Percentiles rank a stretch among this genome's conserved stretches.
These are phyloP conservation scores for Podotricha telesiphe DNA, from an alignment of 2,888 invertebrate genomes.

Conservation along the genomic window DNA sequence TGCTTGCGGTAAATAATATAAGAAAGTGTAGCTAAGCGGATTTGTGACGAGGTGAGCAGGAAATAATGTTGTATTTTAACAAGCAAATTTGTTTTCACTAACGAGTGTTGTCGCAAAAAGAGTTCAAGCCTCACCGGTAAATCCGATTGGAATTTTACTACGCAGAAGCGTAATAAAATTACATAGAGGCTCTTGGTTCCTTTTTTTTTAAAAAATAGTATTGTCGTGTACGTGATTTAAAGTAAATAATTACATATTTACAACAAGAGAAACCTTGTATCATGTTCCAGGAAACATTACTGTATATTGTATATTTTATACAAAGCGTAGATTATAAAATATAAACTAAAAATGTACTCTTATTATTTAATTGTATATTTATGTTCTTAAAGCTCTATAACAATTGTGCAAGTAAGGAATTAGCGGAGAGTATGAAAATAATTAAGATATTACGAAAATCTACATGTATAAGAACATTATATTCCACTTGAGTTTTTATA, in stretches of 20 bases:
- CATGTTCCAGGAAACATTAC: too few species aligned
- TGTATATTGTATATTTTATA: too few species aligned
- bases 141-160: constrained; percentile 16
- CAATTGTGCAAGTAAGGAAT: too few species aligned
- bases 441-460: background rate
- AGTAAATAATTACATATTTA: background rate
- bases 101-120: constrained; percentile 28
- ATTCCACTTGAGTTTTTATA: background rate
- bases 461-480: background rate
- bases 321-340: too few species aligned
- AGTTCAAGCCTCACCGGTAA: constrained; percentile 16
- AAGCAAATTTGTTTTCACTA: constrained; percentile 19
- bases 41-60: background rate
- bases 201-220: constrained; percentile 20
- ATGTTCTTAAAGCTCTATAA: too few species aligned
- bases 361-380: too few species aligned
- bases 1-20: background rate
- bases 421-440: background rate
- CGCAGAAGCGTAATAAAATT: constrained; percentile 22
- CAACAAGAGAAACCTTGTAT: too few species aligned
- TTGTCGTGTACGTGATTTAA: background rate
- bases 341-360: too few species aligned
- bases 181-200: constrained; percentile 20
- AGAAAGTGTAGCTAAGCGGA: background rate
- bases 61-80: constrained; percentile 4